Conservation (phyloP, 2,797 vertebrate genomes). For the Sebastes paucispinis region DNA sequence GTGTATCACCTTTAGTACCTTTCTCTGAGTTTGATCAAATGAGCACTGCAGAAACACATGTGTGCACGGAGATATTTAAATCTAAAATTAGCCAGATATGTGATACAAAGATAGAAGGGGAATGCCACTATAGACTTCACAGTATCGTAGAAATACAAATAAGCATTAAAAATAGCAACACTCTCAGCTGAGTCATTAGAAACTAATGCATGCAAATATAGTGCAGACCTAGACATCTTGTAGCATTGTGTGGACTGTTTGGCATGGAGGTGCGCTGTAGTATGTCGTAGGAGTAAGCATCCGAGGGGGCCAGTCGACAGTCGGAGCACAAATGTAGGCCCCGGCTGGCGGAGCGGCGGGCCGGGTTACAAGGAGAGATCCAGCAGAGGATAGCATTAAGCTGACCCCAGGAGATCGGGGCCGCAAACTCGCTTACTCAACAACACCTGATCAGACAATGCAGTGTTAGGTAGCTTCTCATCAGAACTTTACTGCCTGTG, state of each 20-base stretch:
- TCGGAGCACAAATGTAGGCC: conserved; percentile 57
- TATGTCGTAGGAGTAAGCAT: conserved; percentile 68
- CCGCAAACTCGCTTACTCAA: conserved; percentile 83
- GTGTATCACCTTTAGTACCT: conserved; percentile 31
- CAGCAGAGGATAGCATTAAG: conserved; percentile 85
- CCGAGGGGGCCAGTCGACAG: conserved; percentile 44
- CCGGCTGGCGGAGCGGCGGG: conserved; percentile 49
- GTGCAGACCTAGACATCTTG: conserved; percentile 50
- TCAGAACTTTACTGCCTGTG: conserved; percentile 80
- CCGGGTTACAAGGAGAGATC: conserved; percentile 80
- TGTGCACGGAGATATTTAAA: neutral
- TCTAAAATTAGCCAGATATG: neutral
- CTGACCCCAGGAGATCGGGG: conserved; percentile 83
- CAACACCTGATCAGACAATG: conserved; percentile 87
- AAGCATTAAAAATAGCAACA: conserved; percentile 29
- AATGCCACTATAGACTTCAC: neutral
- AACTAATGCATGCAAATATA: conserved; percentile 29
- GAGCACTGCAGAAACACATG: neutral
- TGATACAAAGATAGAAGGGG: neutral
- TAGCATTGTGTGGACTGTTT: conserved; percentile 47
- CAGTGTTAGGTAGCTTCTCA: conserved; percentile 84
- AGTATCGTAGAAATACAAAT: conserved; percentile 21
- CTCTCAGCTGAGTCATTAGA: conserved; percentile 41
- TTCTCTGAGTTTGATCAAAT: conserved; percentile 25
- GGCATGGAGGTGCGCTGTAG: conserved; percentile 55